Percentiles rank a stretch among this genome's conserved stretches.
These are phyloP conservation scores for Stegostoma tigrinum DNA, from an alignment of 2,113 vertebrate species.

Conservation along the genomic window DNA sequence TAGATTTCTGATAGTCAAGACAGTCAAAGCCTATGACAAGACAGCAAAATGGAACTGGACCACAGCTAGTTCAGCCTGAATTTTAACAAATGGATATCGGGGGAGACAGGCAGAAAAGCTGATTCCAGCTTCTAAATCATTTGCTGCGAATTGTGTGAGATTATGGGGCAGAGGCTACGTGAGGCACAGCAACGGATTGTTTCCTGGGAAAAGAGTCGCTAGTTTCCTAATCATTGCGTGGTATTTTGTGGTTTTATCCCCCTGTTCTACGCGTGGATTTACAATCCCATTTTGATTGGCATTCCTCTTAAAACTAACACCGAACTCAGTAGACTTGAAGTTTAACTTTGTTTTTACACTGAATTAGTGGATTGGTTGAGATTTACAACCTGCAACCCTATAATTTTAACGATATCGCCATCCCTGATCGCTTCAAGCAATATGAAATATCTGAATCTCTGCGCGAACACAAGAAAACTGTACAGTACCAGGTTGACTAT, in stretches of 20 bases:
- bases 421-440: not conserved
- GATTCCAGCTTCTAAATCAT: too few species aligned
- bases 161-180: not conserved
- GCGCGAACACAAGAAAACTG: too few species aligned
- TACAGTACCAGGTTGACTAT: too few species aligned
- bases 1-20: too few species aligned
- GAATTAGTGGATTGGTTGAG: not conserved
- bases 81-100: too few species aligned
- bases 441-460: not conserved
- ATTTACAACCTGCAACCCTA: not conserved
- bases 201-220: not conserved
- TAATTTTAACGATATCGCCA: not conserved
- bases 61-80: too few species aligned
- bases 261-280: not conserved
- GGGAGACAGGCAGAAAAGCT: too few species aligned
- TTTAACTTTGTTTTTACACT: not conserved
- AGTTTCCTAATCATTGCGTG: not conserved
- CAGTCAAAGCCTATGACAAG: too few species aligned
- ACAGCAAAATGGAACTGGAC: too few species aligned
- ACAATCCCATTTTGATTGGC: not conserved
- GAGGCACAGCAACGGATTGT: not conserved
- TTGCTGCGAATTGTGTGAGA: too few species aligned
- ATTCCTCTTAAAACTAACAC: not conserved
- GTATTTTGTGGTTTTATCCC: not conserved
- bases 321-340: not conserved